Evolutionary conservation across 2,888 invertebrate genomes (phyloP).

Genomic region (Drosophila quinaria): DNA sequence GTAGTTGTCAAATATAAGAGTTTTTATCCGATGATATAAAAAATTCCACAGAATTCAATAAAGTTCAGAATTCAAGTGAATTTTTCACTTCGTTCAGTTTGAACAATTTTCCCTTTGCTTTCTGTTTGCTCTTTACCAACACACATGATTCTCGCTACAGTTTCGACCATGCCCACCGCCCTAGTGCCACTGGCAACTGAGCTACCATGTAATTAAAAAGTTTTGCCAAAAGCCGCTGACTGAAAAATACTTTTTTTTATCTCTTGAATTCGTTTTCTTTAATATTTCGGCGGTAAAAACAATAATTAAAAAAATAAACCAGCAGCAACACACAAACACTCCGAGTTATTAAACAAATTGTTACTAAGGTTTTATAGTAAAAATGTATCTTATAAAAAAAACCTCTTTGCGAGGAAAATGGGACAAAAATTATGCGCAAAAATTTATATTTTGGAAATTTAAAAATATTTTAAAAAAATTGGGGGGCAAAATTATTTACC

Average conservation of each 20-base stretch:
- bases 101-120: constrained; percentile 7
- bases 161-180: constrained; percentile 18
- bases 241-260: constrained; percentile 33
- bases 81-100: not conserved
- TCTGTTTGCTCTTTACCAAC: constrained; percentile 14
- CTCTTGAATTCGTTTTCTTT: constrained; percentile 20
- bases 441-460: too few relatives aligned
- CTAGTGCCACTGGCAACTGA: constrained; percentile 32
- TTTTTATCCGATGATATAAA: not conserved
- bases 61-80: not conserved
- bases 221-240: constrained; percentile 44
- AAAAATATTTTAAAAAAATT: too few relatives aligned
- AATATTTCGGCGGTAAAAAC: constrained; percentile 41
- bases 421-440: too few relatives aligned
- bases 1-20: not conserved
- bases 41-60: not conserved
- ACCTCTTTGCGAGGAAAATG: too few relatives aligned
- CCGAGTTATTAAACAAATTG: constrained; percentile 40
- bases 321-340: constrained; percentile 15
- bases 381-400: too few relatives aligned
- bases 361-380: constrained; percentile 16
- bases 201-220: constrained; percentile 68
- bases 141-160: constrained; percentile 18
- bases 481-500: too few relatives aligned
- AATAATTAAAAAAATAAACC: constrained; percentile 55